A percentile compares a stretch with the other conserved stretches of the same genome.
These are phyloP conservation scores for Ctenodactylus gundi DNA, from an alignment of 2,113 vertebrate genomes.

Conservation along the genomic window DNA sequence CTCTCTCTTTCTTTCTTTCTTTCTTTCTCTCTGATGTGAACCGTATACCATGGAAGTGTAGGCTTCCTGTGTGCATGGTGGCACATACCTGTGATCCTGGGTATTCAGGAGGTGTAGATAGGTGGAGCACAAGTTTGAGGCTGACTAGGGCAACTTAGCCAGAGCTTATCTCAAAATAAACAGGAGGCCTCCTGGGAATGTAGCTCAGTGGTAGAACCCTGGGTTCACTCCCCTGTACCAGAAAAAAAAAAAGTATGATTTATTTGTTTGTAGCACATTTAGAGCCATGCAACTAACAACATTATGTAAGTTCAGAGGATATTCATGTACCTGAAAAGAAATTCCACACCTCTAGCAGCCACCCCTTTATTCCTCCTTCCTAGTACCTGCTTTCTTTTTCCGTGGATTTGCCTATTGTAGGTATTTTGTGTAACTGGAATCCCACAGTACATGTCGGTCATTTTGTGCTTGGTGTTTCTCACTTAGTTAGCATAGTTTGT, in stretches of 20 bases:
- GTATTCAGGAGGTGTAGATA: too few relatives aligned
- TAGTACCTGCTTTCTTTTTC: rapidly evolving
- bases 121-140: not conserved
- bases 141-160: not conserved
- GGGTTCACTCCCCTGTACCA: not conserved
- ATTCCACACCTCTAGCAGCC: rapidly evolving
- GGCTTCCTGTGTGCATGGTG: not conserved
- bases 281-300: not conserved
- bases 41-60: not conserved
- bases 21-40: too few relatives aligned
- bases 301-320: too few relatives aligned
- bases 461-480: not conserved
- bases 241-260: not conserved
- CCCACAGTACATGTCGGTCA: rapidly evolving
- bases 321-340: not conserved
- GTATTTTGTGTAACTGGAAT: rapidly evolving
- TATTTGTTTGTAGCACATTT: not conserved
- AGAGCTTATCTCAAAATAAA: not conserved
- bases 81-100: too few relatives aligned
- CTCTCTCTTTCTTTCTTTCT: too few relatives aligned
- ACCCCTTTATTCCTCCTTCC: too few relatives aligned
- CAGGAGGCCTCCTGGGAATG: not conserved
- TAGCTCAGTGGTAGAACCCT: not conserved
- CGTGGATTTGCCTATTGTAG: not conserved
- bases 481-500: rapidly evolving